Evolutionary conservation across 2,888 invertebrate species (phyloP).

Genomic region (Nesidiocoris tenuis): DNA sequence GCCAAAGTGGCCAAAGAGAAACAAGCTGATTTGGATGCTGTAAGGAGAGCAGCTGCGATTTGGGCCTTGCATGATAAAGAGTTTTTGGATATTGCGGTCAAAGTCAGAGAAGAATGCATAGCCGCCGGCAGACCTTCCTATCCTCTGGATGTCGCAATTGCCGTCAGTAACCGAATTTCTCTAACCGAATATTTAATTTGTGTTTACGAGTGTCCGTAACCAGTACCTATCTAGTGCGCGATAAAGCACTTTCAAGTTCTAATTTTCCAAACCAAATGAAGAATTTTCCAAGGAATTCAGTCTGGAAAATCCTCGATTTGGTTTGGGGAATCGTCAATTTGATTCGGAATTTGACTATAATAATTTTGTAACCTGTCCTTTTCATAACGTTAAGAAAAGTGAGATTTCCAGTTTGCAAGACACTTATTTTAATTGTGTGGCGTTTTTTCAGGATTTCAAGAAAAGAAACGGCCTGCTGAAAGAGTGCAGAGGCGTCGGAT

Average conservation of each 20-base stretch:
- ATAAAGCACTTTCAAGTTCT: too few species aligned
- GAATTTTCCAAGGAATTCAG: too few species aligned
- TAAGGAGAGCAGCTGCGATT: conserved; percentile 50
- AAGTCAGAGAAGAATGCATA: conserved; percentile 57
- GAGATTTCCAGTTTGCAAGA: background rate
- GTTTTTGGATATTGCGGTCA: conserved; percentile 59
- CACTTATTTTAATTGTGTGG: too few species aligned
- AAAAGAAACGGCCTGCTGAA: conserved; percentile 27
- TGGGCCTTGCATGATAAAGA: conserved; percentile 58
- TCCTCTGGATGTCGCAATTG: conserved; percentile 47
- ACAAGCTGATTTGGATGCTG: conserved; percentile 47
- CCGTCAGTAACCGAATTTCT: conserved; percentile 43
- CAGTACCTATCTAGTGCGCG: too few species aligned
- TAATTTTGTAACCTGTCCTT: too few species aligned
- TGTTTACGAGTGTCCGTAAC: too few species aligned
- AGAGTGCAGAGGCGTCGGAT: conserved; percentile 33
- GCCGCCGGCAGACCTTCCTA: conserved; percentile 54
- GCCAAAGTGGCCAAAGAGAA: conserved; percentile 45
- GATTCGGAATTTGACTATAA: too few species aligned
- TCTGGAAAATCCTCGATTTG: too few species aligned
- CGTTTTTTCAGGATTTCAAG: conserved; percentile 33
- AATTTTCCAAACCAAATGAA: too few species aligned
- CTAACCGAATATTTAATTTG: too few species aligned
- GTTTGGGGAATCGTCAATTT: too few species aligned
- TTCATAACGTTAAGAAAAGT: too few species aligned